Conservation (phyloP, 1,140 invertebrate genomes). For the Ridgeia piscesae region DNA sequence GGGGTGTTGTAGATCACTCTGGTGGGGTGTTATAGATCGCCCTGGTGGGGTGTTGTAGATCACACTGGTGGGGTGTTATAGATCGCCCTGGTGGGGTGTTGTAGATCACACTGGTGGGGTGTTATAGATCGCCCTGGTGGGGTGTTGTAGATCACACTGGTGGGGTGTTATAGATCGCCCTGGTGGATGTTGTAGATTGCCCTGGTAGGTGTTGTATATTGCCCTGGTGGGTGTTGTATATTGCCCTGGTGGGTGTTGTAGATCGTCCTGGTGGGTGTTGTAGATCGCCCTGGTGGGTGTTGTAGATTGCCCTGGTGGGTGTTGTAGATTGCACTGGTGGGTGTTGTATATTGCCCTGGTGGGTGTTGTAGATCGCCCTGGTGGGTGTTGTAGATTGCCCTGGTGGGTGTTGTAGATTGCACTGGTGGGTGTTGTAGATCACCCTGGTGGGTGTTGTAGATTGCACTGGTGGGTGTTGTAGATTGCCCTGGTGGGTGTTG, state of each 20-base stretch:
- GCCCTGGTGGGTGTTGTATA: constrained; percentile 46
- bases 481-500: constrained; percentile 46
- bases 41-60: constrained; percentile 46
- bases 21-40: constrained; percentile 44
- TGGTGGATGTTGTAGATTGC: constrained; percentile 47
- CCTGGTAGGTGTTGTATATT: constrained; percentile 46
- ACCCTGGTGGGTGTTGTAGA: constrained; percentile 46
- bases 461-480: constrained; percentile 46
- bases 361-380: constrained; percentile 41
- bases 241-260: constrained; percentile 46
- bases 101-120: constrained; percentile 47
- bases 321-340: constrained; percentile 46
- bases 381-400: constrained; percentile 44
- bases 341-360: constrained; percentile 46
- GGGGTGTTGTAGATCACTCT: constrained; percentile 40
- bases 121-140: constrained; percentile 46
- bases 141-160: constrained; percentile 43
- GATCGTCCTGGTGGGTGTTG: constrained; percentile 46
- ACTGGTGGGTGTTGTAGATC: constrained; percentile 46
- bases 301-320: constrained; percentile 48
- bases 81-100: constrained; percentile 46
- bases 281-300: constrained; percentile 47
- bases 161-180: constrained; percentile 41
- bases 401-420: constrained; percentile 47
- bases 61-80: constrained; percentile 44